Evolutionary conservation across 2,797 vertebrate species (phyloP).

Genomic region (Artibeus lituratus): DNA sequence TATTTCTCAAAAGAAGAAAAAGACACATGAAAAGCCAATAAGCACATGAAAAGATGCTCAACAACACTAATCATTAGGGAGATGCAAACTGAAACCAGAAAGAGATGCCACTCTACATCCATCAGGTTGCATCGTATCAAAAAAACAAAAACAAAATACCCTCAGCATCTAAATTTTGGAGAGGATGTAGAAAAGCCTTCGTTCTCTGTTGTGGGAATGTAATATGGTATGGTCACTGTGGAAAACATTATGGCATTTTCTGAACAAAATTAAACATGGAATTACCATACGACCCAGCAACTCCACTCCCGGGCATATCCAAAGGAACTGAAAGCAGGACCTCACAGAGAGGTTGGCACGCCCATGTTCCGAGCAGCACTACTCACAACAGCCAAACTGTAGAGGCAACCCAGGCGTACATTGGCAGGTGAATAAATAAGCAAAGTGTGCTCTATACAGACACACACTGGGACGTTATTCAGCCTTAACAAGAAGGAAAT

Average conservation of each 20-base stretch:
- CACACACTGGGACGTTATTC: background rate
- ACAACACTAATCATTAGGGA: background rate
- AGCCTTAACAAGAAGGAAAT: background rate
- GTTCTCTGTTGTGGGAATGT: background rate
- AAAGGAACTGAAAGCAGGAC: background rate
- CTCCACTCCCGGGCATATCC: background rate
- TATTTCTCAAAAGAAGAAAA: background rate
- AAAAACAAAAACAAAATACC: background rate
- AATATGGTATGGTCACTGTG: too few species aligned
- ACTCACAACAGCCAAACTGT: background rate
- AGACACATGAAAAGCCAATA: background rate
- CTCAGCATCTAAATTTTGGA: background rate
- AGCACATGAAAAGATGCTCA: background rate
- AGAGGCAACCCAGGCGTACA: background rate
- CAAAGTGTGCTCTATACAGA: background rate
- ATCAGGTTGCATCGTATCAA: background rate
- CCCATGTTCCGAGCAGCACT: background rate
- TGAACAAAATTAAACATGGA: background rate
- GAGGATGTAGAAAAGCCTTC: background rate
- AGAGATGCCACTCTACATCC: background rate
- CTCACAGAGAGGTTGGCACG: background rate
- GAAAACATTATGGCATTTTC: background rate
- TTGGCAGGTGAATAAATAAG: background rate
- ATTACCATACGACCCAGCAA: background rate
- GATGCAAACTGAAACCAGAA: background rate